Percentiles rank a stretch among this genome's conserved stretches.
These are phyloP conservation scores for Frankliniella intonsa DNA, from an alignment of 2,888 invertebrate species.

Conservation along the genomic window DNA sequence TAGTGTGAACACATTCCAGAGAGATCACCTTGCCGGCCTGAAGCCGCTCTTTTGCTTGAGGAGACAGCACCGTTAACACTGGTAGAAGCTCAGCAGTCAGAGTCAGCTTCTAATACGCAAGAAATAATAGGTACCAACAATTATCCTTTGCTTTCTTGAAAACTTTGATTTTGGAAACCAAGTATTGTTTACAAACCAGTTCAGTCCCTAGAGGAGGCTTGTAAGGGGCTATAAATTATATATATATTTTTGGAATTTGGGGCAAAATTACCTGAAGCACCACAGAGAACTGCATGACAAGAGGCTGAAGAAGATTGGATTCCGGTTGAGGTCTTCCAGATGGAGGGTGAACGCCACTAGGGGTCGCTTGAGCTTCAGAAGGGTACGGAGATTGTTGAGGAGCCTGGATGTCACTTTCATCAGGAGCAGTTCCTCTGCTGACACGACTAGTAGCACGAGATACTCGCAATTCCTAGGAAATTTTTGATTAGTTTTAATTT, in stretches of 20 bases:
- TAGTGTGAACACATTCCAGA: background rate
- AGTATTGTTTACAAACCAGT: too few species aligned
- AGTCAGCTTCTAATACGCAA: conserved; percentile 11
- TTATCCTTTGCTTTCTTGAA: too few species aligned
- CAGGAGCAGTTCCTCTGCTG: conserved; percentile 60
- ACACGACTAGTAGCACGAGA: conserved; percentile 73
- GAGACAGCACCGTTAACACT: conserved; percentile 12
- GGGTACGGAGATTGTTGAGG: conserved; percentile 45
- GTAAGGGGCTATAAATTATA: too few species aligned
- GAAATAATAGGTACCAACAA: background rate
- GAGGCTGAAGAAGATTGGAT: conserved; percentile 67
- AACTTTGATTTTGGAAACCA: too few species aligned
- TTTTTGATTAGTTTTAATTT: conserved; percentile 16
- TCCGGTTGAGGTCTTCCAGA: conserved; percentile 42
- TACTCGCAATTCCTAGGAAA: conserved; percentile 66
- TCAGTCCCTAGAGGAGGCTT: too few species aligned
- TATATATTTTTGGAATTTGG: too few species aligned
- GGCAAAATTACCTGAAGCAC: conserved; percentile 58
- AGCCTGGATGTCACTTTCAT: conserved; percentile 47
- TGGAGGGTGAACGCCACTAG: conserved; percentile 43
- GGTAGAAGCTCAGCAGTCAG: conserved; percentile 11
- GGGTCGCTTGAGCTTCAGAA: conserved; percentile 43
- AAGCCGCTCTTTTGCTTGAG: background rate
- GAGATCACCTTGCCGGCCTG: conserved; percentile 10
- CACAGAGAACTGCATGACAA: conserved; percentile 82